phyloP scores from a whole-genome alignment of 2,888 invertebrate genomes.

The Platynereis dumerilii region DNA sequence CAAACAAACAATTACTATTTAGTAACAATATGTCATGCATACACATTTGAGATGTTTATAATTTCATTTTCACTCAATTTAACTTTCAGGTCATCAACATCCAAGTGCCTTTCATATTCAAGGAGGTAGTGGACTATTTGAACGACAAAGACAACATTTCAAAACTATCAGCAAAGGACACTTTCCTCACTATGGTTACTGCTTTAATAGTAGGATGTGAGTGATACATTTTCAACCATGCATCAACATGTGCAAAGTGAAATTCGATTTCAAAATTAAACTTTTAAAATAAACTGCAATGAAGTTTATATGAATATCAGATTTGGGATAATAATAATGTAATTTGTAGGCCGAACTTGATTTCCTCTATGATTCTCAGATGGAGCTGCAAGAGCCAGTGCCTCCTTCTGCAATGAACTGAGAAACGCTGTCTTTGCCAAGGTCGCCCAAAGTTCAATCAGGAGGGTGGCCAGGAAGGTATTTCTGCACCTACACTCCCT shows the following conservation, averaged over 20 bases:
- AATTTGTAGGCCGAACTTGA: no score
- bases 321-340: no score
- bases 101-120: slow-evolving; percentile 93
- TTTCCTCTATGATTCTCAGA: slow-evolving; percentile 69
- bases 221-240: slow-evolving; percentile 51
- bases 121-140: slow-evolving; percentile 87
- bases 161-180: slow-evolving; percentile 67
- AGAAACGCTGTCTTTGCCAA: slow-evolving; percentile 97
- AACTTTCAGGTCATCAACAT: slow-evolving; percentile 81
- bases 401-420: slow-evolving; percentile 93
- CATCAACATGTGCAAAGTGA: no score
- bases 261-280: no score
- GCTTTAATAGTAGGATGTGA: slow-evolving; percentile 88
- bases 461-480: slow-evolving; percentile 91
- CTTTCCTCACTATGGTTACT: slow-evolving; percentile 78
- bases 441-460: slow-evolving; percentile 96
- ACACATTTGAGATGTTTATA: no score
- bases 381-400: slow-evolving; percentile 88
- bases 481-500: slow-evolving; percentile 94
- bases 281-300: no score
- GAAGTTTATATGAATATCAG: no score
- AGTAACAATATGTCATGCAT: no score
- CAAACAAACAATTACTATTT: no score
- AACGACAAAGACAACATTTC: slow-evolving; percentile 73
- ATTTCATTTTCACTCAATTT: no score